Evolutionary conservation across 2,113 vertebrate species (phyloP).

Genomic region (Chlamydotis undulata): DNA sequence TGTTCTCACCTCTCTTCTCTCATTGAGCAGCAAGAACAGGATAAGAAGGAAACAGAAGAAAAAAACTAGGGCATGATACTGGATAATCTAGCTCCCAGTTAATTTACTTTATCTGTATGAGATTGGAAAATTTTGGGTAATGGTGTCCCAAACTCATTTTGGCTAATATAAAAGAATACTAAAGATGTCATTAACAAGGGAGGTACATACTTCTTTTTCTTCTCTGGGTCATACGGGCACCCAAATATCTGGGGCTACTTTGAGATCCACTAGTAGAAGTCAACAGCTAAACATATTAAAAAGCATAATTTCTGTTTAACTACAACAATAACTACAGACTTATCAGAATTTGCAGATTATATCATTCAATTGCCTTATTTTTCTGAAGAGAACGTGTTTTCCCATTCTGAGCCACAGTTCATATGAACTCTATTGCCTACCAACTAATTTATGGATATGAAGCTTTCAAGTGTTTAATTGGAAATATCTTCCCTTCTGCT

Average conservation of each 20-base stretch:
- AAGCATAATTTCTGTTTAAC: neutral
- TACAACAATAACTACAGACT: neutral
- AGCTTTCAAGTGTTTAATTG: constrained; percentile 67
- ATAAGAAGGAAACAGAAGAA: neutral
- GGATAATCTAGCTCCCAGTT: neutral
- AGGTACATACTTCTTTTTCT: neutral
- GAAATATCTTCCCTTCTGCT: constrained; percentile 36
- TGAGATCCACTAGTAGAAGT: neutral
- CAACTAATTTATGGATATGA: constrained; percentile 51
- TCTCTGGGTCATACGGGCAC: neutral
- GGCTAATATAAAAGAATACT: neutral
- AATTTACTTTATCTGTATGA: neutral
- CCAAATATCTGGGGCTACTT: neutral
- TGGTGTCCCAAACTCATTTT: neutral
- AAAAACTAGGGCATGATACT: neutral
- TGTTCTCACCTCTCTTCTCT: neutral
- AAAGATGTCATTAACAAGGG: neutral
- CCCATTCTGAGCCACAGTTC: neutral
- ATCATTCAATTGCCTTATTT: neutral
- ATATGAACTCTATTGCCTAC: neutral
- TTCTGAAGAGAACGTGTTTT: neutral
- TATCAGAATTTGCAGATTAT: neutral
- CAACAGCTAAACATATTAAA: neutral
- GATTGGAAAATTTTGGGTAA: neutral
- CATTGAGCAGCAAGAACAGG: neutral